A percentile compares a stretch with the other conserved stretches of the same genome.
Evolutionary conservation across 2,888 invertebrate genomes (phyloP).

Genomic region (Frankliniella fusca): DNA sequence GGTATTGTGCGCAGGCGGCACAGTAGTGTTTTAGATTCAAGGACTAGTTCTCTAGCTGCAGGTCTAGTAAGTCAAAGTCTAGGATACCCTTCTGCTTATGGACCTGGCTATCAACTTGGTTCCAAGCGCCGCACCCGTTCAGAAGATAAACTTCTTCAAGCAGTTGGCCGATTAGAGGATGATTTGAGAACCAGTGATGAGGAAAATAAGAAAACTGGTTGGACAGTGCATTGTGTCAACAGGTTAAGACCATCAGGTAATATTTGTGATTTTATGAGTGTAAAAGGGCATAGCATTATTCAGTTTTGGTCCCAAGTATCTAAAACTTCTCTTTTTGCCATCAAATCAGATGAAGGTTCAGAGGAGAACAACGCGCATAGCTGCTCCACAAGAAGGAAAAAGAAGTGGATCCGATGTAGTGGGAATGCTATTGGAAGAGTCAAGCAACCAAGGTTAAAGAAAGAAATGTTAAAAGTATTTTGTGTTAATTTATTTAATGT

Average conservation of each 20-base stretch:
- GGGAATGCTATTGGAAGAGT: slow-evolving; percentile 8
- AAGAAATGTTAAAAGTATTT: too few species aligned
- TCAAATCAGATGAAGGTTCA: not conserved
- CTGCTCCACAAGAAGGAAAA: not conserved
- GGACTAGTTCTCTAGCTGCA: not conserved
- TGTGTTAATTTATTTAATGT: not conserved
- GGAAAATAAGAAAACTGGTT: not conserved
- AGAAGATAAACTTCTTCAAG: not conserved
- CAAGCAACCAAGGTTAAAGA: not conserved
- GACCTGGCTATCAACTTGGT: not conserved
- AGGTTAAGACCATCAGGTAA: not conserved
- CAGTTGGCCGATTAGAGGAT: not conserved
- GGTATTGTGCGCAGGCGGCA: slow-evolving; percentile 5
- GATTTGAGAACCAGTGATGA: slow-evolving; percentile 19
- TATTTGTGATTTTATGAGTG: not conserved
- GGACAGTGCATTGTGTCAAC: not conserved
- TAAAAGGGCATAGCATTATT: not conserved
- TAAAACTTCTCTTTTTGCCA: too few species aligned
- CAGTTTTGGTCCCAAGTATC: too few species aligned
- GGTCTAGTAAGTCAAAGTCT: not conserved
- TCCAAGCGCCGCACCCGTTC: not conserved
- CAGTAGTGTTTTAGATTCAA: slow-evolving; percentile 16
- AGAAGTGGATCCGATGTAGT: not conserved
- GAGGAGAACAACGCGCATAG: not conserved
- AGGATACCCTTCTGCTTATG: not conserved